phyloP scores from a whole-genome alignment of 2,888 invertebrate species.

The Brenthis daphne region DNA sequence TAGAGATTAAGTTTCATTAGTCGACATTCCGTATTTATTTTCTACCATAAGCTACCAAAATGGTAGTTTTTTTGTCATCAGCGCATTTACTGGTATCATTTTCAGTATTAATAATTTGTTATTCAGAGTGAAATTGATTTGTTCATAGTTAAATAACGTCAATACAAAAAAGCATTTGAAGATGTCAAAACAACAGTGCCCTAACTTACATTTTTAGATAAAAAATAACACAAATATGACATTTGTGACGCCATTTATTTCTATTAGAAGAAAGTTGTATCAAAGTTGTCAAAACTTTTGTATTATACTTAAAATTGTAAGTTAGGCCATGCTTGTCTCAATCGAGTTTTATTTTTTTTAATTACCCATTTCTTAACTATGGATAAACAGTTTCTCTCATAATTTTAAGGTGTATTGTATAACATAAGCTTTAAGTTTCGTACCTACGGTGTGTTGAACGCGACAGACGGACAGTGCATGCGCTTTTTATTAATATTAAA shows the following conservation, averaged over 20 bases:
- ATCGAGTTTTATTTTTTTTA: neutral
- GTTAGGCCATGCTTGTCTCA: too few species aligned
- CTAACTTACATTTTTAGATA: too few species aligned
- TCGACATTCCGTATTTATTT: conserved; percentile 57
- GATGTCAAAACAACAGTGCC: too few species aligned
- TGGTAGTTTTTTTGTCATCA: conserved; percentile 29
- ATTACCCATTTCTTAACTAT: neutral
- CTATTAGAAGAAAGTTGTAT: too few species aligned
- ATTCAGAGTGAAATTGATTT: conserved; percentile 22
- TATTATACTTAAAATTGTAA: too few species aligned
- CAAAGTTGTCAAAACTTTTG: too few species aligned
- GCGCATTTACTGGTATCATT: conserved; percentile 24
- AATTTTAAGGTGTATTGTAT: conserved; percentile 7
- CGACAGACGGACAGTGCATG: conserved; percentile 53
- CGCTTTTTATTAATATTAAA: conserved; percentile 63
- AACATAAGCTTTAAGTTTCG: conserved; percentile 55
- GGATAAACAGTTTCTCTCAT: conserved; percentile 15
- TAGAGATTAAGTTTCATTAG: conserved; percentile 37
- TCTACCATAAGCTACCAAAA: conserved; percentile 48
- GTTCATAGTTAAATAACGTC: conserved; percentile 20
- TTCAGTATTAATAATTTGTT: conserved; percentile 38
- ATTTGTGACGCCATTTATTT: too few species aligned
- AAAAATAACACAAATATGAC: too few species aligned
- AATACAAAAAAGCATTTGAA: neutral
- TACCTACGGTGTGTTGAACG: conserved; percentile 37